phyloP scores from a whole-genome alignment of 2,113 vertebrate species.

The Periophthalmodon schlosseri region DNA sequence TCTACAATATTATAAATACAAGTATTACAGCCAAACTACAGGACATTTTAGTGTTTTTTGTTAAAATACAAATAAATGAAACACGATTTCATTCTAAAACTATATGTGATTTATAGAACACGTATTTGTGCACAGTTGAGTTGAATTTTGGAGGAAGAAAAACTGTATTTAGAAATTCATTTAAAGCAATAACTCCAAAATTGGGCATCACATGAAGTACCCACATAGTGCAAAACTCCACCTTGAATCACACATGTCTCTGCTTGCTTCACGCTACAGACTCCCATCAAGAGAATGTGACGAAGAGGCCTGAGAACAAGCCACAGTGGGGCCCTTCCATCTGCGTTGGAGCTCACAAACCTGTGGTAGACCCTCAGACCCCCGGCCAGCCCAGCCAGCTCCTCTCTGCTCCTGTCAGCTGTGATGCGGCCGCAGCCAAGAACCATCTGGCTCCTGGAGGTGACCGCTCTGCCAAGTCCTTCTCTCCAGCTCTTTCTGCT shows the following conservation, averaged over 20 bases:
- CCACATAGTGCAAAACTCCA: background rate
- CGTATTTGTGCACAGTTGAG: no score
- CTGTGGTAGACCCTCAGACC: constrained; percentile 26
- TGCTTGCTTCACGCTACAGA: background rate
- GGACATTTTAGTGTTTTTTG: no score
- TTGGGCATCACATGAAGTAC: no score
- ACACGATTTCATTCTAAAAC: no score
- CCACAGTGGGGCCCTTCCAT: constrained; percentile 38
- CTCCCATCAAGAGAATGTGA: constrained; percentile 19
- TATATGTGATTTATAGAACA: no score
- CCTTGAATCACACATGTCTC: background rate
- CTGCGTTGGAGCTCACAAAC: constrained; percentile 44
- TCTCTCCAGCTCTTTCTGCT: constrained; percentile 14
- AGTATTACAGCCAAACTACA: no score
- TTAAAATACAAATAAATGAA: no score
- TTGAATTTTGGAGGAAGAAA: no score
- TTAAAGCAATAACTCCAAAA: no score
- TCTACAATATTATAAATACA: no score
- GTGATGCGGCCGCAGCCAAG: constrained; percentile 40
- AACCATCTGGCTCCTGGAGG: constrained; percentile 25
- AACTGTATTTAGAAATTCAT: no score
- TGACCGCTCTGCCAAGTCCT: constrained; percentile 36
- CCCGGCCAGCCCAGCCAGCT: constrained; percentile 12
- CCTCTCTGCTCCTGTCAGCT: constrained; percentile 13
- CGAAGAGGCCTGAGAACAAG: constrained; percentile 29